Conservation (phyloP, 2,113 vertebrate species). For the Parus major region DNA sequence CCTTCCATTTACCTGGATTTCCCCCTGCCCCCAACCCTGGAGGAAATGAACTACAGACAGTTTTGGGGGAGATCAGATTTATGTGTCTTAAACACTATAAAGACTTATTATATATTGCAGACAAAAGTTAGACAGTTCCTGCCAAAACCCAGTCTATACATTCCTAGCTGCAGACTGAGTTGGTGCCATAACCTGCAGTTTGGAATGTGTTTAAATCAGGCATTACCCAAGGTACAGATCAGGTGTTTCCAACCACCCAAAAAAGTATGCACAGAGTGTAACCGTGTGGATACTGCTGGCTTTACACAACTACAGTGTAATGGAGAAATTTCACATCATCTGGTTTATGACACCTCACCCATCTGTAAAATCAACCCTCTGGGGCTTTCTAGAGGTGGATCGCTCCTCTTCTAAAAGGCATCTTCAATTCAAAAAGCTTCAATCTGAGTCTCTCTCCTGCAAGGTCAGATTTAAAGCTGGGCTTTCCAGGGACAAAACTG, state of each 20-base stretch:
- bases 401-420: not conserved
- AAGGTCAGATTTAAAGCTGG: not conserved
- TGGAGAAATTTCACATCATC: not conserved
- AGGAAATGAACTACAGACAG: slow-evolving; percentile 59
- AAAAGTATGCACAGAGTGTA: not conserved
- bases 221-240: slow-evolving; percentile 33
- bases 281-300: fast-evolving
- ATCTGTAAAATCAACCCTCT: not conserved
- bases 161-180: not conserved
- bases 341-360: not conserved
- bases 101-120: slow-evolving; percentile 45
- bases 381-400: not conserved
- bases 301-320: not conserved
- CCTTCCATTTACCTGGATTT: slow-evolving; percentile 47
- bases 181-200: slow-evolving; percentile 28
- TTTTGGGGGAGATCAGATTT: slow-evolving; percentile 44
- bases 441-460: not conserved
- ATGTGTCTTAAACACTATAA: slow-evolving; percentile 54
- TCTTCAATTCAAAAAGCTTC: not conserved
- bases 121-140: slow-evolving; percentile 56
- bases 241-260: slow-evolving; percentile 29
- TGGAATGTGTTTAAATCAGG: not conserved
- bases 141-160: slow-evolving; percentile 22
- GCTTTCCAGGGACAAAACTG: not conserved
- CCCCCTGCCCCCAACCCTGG: not conserved